Percentiles rank a stretch among this genome's conserved stretches.
Conservation (phyloP, 2,797 vertebrate species). For the Anas georgica region DNA sequence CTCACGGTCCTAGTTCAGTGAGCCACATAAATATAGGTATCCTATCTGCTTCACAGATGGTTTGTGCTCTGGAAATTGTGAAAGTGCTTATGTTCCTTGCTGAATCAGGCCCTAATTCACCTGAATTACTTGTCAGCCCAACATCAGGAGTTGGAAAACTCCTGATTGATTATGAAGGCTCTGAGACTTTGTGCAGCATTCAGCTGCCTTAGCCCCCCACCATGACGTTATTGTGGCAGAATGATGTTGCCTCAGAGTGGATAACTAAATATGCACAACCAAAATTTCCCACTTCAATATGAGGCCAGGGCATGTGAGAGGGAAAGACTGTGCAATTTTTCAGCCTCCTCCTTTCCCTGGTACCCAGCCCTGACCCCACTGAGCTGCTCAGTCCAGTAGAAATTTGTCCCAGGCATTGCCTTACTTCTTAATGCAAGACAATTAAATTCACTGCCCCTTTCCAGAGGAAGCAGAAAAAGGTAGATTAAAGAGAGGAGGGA, state of each 20-base stretch:
- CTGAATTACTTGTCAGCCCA: not conserved
- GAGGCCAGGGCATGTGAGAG: not conserved
- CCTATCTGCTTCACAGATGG: not conserved
- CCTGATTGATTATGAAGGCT: not conserved
- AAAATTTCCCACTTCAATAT: not conserved
- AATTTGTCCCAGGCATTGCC: not conserved
- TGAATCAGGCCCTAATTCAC: not conserved
- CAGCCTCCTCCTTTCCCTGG: not conserved
- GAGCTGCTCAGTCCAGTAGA: not conserved
- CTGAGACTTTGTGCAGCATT: fast-evolving
- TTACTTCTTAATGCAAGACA: not conserved
- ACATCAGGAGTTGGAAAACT: not conserved
- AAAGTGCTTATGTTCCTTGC: not conserved
- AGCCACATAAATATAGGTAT: not conserved
- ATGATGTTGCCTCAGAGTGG: not conserved
- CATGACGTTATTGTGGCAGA: not conserved
- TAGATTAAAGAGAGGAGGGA: not conserved
- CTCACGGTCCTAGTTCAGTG: not conserved
- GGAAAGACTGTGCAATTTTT: not conserved
- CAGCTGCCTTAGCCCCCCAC: not conserved
- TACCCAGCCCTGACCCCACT: not conserved
- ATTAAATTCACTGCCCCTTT: not conserved
- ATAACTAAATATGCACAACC: not conserved
- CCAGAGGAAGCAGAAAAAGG: not conserved
- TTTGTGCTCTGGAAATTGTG: not conserved